Base-by-base conservation (phyloP, 1,140 invertebrate genomes). In the Cydia amplana region DNA sequence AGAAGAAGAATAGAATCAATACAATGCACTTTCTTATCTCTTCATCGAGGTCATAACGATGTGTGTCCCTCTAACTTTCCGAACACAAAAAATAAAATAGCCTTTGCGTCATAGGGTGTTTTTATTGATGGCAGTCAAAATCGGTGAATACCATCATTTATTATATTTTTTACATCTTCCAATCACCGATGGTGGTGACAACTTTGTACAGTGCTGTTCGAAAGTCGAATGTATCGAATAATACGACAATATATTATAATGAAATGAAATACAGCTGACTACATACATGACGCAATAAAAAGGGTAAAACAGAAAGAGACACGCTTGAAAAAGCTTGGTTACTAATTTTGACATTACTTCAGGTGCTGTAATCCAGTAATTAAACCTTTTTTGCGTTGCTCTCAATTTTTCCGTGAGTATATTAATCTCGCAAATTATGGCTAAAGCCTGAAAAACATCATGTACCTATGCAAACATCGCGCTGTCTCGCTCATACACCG, bases 111-210 rank as follows among this genome's bases (percentile, higher is more conserved):
- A 43, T 70, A 74, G 67, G 72, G 80, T 76, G 77, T 75, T 75
- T 79, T 82, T 87, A 86, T 84, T 83, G 80, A 88, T 87, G 85
- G 80, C 74, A 78, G 83, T 84, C 81, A 80, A 73, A 83, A 84
- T 82, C 85, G 82, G 82, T 77, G 79, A 79, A 73, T 81, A 2
- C 83, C 85, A 85, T 90, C 86, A 83, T 88, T 88, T 86, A 87
- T 90, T 86, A 90, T 90, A 87, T 86, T 90, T 88, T 89, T 90
- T 90, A 83, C 78, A 78, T 43, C 80, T 83, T 79, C 78, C 74
- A 77, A 79, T 77, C 80, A 82, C 80, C 83, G 82, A 75, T 82
- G 83, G 77, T 70, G 75, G 77, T 67, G 76, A 64, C 77, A 78
- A 74, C 43, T 78, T 51, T 23, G 78, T 83, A 87, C 83, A 82